Evolutionary conservation across 2,888 invertebrate genomes (phyloP).

Genomic region (Mythimna impura): DNA sequence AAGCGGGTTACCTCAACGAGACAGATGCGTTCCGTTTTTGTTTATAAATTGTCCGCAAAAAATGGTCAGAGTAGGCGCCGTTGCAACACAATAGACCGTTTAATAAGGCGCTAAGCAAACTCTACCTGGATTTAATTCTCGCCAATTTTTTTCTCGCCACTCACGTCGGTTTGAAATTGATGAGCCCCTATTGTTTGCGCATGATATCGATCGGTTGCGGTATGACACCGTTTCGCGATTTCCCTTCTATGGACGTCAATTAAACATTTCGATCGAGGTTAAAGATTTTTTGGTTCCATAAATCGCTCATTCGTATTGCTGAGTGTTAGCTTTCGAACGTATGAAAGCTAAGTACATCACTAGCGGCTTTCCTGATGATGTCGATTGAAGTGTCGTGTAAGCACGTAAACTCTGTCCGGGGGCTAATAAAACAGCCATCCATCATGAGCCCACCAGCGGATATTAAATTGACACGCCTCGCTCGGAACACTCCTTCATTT

Average conservation of each 20-base stretch:
- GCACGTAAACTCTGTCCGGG: constrained; percentile 74
- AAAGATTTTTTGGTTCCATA: constrained; percentile 41
- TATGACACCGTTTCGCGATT: constrained; percentile 68
- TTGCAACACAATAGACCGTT: constrained; percentile 79
- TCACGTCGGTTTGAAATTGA: constrained; percentile 80
- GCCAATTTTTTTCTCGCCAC: constrained; percentile 77
- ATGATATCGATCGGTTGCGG: constrained; percentile 75
- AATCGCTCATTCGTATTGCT: constrained; percentile 26
- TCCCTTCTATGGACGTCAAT: constrained; percentile 63
- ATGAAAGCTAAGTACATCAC: constrained; percentile 50
- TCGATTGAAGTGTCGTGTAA: constrained; percentile 68
- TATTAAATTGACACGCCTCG: constrained; percentile 88
- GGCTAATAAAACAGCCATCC: constrained; percentile 84
- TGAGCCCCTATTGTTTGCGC: constrained; percentile 80
- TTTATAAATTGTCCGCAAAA: constrained; percentile 73
- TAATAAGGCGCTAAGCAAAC: constrained; percentile 80
- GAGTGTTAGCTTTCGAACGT: constrained; percentile 43
- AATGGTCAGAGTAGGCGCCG: constrained; percentile 82
- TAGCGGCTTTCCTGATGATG: constrained; percentile 69
- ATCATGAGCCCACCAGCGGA: constrained; percentile 85
- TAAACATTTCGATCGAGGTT: constrained; percentile 59
- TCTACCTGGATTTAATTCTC: constrained; percentile 82
- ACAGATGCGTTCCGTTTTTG: constrained; percentile 71
- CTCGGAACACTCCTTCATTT: constrained; percentile 78
- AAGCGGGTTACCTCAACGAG: constrained; percentile 50